These are phyloP conservation scores for Trochalopteron elliotii DNA, from an alignment of 2,113 vertebrate species.

Conservation along the genomic window DNA sequence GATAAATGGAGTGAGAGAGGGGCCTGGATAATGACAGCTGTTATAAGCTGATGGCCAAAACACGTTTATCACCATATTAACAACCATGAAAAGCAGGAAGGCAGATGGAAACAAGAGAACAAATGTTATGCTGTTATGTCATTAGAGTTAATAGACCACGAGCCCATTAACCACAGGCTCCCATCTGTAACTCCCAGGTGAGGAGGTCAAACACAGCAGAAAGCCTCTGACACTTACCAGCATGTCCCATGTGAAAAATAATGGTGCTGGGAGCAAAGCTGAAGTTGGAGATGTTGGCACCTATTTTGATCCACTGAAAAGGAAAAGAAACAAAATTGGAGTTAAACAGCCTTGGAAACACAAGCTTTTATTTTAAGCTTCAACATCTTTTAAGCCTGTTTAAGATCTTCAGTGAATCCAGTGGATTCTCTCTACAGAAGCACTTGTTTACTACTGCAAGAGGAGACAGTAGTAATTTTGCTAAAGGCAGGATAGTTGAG, in stretches of 20 bases:
- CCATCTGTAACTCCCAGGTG: constrained; percentile 53
- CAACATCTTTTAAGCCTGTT: neutral
- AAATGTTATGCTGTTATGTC: constrained; percentile 77
- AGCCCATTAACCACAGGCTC: constrained; percentile 66
- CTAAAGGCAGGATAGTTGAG: neutral
- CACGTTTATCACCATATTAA: constrained; percentile 70
- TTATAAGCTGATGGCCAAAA: constrained; percentile 69
- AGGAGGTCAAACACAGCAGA: constrained; percentile 68
- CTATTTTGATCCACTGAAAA: constrained; percentile 94
- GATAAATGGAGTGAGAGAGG: constrained; percentile 59
- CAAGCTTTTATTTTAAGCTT: neutral
- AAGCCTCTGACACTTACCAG: constrained; percentile 81
- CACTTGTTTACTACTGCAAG: neutral
- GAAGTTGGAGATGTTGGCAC: constrained; percentile 96
- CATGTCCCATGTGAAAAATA: constrained; percentile 94
- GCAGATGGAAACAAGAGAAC: constrained; percentile 65
- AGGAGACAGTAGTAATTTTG: neutral
- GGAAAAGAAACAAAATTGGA: neutral
- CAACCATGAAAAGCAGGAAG: constrained; percentile 69
- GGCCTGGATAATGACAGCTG: constrained; percentile 60
- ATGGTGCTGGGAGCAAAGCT: constrained; percentile 94
- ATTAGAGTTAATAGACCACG: constrained; percentile 77
- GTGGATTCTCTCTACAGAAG: neutral
- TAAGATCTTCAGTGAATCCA: neutral
- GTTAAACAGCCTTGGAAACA: neutral